A percentile compares a stretch with the other conserved stretches of the same genome.
Conservation (phyloP, 2,113 vertebrate species). For the Ariopsis seemanni region DNA sequence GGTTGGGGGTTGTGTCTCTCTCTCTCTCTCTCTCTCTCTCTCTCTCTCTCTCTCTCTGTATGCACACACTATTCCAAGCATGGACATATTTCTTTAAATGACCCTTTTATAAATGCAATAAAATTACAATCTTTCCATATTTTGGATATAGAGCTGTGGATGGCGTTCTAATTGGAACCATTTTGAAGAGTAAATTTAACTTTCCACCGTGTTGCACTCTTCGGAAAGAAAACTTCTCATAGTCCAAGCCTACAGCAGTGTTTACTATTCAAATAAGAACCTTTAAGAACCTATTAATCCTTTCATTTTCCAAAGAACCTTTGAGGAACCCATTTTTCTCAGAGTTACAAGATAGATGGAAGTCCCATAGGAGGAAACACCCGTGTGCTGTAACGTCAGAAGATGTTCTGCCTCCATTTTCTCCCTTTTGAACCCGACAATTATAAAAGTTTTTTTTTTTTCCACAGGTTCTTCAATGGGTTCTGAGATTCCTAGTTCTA, state of each 20-base stretch:
- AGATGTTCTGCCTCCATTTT: conserved; percentile 6
- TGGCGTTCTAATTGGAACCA: too few relatives aligned
- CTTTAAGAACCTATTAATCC: neutral
- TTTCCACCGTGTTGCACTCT: neutral
- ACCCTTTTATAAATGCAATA: neutral
- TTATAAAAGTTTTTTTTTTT: neutral
- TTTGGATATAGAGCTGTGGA: neutral
- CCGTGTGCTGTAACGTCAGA: conserved; percentile 9
- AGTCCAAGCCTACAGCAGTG: neutral
- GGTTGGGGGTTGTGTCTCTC: neutral
- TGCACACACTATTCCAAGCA: neutral
- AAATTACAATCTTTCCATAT: neutral
- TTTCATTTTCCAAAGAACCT: neutral
- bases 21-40: too few relatives aligned
- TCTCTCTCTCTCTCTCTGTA: too few relatives aligned
- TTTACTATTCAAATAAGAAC: neutral
- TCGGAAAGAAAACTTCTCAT: too few relatives aligned
- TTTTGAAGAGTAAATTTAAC: neutral
- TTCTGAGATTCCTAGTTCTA: neutral
- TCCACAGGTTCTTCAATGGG: neutral
- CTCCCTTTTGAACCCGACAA: neutral
- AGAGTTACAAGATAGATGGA: neutral
- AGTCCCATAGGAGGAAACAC: neutral
- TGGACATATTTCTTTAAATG: neutral
- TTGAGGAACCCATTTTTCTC: neutral